Base-by-base conservation (phyloP, 2,797 vertebrate species). In the Tiaroga cobitis region DNA sequence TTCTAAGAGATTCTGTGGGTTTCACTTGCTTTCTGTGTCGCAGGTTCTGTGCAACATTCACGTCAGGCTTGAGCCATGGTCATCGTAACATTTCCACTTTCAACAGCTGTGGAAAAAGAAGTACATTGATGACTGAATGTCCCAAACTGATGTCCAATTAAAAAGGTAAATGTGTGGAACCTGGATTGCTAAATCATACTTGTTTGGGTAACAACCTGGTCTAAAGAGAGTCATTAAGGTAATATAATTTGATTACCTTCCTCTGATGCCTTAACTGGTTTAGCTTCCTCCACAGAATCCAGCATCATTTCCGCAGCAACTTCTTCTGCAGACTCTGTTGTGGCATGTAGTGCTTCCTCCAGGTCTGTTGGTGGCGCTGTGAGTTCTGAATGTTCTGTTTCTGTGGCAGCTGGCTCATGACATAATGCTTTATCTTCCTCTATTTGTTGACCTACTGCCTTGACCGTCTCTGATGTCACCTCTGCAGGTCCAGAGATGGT, bases 51-150 rank as follows among this genome's bases (percentile, higher is more conserved):
- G 26, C 43, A 34, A 11, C 26, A 56, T 70, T 54, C 26, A 68
- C 81, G 37, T 93, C 90, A 93, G 5, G 85, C 89, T 87, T 85
- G 87, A 51, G 81, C 70, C 10, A 88, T 86, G 89, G 85, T 88
- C 90, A 93, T 41, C 84, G 78, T 63, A 83, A 80, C 32, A 70
- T 54, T 79, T 65, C 18, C 81, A 3, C 80, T 88, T 82, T 87
- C 82, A 49, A 5, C 41, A 76, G 29, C 82, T 76, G 72, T 76
- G 43, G 19, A 39, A 65, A 65, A 67, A 51, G 4, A 75, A 68
- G 18, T 19, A 13, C 37, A 43, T 7, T 7, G 2, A 80, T 21
- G 10, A 67, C 1, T 11, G 15, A 78, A 43, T 43, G 24, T 41
- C 4, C n/a, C 2, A 61, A 78, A 19, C 15, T 4, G n/a, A 63